phyloP scores from a whole-genome alignment of 2,797 vertebrate species.

The Dermochelys coriacea region DNA sequence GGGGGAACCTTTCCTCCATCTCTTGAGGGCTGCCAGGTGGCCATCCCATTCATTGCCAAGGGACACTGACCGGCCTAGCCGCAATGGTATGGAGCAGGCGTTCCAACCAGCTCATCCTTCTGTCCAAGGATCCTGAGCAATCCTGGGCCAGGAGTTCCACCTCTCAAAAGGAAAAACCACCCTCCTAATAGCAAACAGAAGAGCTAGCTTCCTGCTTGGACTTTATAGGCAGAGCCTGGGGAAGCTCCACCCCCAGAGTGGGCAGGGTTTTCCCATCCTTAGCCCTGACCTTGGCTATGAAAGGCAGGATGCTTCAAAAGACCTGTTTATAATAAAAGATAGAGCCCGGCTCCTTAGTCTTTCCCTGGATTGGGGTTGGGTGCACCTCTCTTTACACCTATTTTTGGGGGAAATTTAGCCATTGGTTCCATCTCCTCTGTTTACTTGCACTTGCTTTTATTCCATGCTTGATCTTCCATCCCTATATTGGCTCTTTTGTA shows the following conservation, averaged over 20 bases:
- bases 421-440: not conserved
- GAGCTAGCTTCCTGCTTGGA: not conserved
- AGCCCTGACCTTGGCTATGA: not conserved
- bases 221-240: not conserved
- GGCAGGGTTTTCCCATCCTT: not conserved
- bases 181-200: not conserved
- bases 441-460: not conserved
- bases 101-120: not conserved
- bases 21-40: not conserved
- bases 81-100: not conserved
- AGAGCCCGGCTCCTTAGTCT: not conserved
- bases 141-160: not conserved
- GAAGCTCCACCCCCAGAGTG: not conserved
- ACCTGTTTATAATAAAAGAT: not conserved
- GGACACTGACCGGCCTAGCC: not conserved
- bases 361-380: not conserved
- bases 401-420: not conserved
- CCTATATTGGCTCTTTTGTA: conserved; percentile 36
- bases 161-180: not conserved
- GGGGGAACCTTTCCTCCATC: not conserved
- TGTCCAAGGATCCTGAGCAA: too few species aligned
- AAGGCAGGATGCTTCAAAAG: not conserved
- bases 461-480: not conserved
- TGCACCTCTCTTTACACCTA: not conserved
- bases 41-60: not conserved